phyloP scores from a whole-genome alignment of 2,797 vertebrate genomes.

The Borostomias antarcticus region DNA sequence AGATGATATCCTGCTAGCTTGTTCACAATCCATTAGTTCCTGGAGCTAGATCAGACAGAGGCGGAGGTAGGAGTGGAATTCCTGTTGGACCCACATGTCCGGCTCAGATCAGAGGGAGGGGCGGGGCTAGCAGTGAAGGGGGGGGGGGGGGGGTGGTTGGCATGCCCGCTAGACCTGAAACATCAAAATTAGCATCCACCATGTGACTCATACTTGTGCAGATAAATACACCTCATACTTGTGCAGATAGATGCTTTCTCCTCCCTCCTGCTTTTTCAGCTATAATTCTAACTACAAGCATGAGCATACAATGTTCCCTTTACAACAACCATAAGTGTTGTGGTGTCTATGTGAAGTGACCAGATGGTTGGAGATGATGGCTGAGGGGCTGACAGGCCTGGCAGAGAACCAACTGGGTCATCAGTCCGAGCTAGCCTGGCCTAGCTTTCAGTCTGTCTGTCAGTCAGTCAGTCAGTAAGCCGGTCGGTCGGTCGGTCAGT shows the following conservation, averaged over 20 bases:
- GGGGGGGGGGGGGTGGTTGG: constrained; percentile 12
- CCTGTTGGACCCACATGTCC: constrained; percentile 88
- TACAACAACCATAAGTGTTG: constrained; percentile 4
- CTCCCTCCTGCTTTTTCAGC: background rate
- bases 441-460: constrained; percentile 40
- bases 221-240: background rate
- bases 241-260: background rate
- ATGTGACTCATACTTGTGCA: constrained; percentile 42
- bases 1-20: constrained; percentile 86
- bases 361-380: constrained; percentile 37
- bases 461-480: constrained; percentile 24
- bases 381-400: constrained; percentile 25
- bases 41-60: constrained; percentile 86
- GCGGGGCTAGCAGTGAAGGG: constrained; percentile 82
- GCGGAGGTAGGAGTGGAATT: constrained; percentile 83
- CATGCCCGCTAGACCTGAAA: constrained; percentile 86
- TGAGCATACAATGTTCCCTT: too few species aligned
- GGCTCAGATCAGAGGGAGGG: constrained; percentile 88
- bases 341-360: constrained; percentile 21
- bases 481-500: too few species aligned
- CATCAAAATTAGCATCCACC: constrained; percentile 85
- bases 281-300: too few species aligned
- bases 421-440: constrained; percentile 19
- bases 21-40: constrained; percentile 90
- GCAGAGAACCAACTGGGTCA: constrained; percentile 41